phyloP scores from a whole-genome alignment of 1,140 invertebrate genomes.

The Drosophila chauvacae region DNA sequence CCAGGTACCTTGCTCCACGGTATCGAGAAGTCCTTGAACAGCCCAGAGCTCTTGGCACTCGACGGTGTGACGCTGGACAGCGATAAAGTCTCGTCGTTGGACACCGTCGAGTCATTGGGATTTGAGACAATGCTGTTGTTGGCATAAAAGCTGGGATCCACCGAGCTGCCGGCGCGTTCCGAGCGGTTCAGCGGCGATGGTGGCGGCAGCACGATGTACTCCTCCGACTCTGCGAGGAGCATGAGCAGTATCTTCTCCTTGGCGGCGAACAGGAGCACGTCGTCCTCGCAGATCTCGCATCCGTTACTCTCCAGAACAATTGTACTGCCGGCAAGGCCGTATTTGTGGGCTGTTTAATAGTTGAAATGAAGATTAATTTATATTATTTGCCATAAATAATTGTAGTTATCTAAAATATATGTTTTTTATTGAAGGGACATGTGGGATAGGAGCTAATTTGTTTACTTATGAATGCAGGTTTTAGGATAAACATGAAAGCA shows the following conservation, averaged over 20 bases:
- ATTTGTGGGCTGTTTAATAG: slow-evolving; percentile 60
- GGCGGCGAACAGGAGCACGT: slow-evolving; percentile 66
- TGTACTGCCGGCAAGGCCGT: slow-evolving; percentile 58
- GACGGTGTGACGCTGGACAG: slow-evolving; percentile 66
- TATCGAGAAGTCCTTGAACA: slow-evolving; percentile 72
- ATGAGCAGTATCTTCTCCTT: slow-evolving; percentile 73
- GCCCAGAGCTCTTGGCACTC: slow-evolving; percentile 58
- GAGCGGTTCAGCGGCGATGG: slow-evolving; percentile 70
- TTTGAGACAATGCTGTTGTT: slow-evolving; percentile 66
- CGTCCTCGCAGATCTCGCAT: slow-evolving; percentile 74
- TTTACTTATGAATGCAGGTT: neutral
- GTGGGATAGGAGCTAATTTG: neutral
- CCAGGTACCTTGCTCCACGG: slow-evolving; percentile 72
- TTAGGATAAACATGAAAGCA: too few species aligned
- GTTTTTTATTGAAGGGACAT: neutral
- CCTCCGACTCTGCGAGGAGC: slow-evolving; percentile 63
- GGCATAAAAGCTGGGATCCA: slow-evolving; percentile 70
- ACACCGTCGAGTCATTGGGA: slow-evolving; percentile 71
- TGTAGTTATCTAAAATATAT: neutral
- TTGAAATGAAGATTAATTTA: neutral
- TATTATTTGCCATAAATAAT: too few species aligned
- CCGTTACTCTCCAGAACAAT: slow-evolving; percentile 74
- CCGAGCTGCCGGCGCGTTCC: slow-evolving; percentile 68
- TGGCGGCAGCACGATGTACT: slow-evolving; percentile 67
- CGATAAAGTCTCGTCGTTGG: slow-evolving; percentile 69